Percentiles rank a stretch among this genome's conserved stretches.
Conservation (phyloP, 1,140 invertebrate species). For the Vanessa tameamea region DNA sequence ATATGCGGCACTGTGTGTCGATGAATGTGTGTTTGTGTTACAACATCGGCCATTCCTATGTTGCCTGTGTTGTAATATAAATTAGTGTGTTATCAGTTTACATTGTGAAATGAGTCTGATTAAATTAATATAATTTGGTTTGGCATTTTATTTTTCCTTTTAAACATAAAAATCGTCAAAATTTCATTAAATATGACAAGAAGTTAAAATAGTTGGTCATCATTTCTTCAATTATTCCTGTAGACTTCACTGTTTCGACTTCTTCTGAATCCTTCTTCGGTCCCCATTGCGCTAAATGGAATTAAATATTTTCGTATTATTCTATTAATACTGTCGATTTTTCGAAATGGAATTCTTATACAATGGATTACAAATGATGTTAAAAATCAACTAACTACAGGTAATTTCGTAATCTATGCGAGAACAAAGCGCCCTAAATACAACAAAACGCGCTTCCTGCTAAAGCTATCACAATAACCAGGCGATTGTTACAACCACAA, state of each 20-base stretch:
- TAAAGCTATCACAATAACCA: not conserved
- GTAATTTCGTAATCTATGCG: conserved; percentile 3
- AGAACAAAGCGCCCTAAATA: conserved; percentile 2
- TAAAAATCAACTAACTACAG: not conserved
- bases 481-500: too few species aligned
- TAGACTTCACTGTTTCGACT: conserved; percentile 17
- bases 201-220: conserved; percentile 38
- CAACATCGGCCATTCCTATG: conserved; percentile 39
- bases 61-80: conserved; percentile 50
- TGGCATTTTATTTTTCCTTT: conserved; percentile 50
- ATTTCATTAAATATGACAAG: conserved; percentile 37
- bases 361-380: not conserved
- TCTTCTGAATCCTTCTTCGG: conserved; percentile 2
- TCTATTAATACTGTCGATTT: not conserved
- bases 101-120: conserved; percentile 78
- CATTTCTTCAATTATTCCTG: conserved; percentile 25
- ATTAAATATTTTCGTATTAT: not conserved
- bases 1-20: conserved; percentile 67
- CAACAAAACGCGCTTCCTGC: conserved; percentile 1
- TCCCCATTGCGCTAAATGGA: conserved; percentile 2
- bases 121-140: conserved; percentile 70
- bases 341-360: too few species aligned
- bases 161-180: conserved; percentile 7
- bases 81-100: conserved; percentile 69
- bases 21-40: conserved; percentile 48